Evolutionary conservation across 1,140 invertebrate species (phyloP), one percentile per base, ranked within the genome.

Genomic region (Neodiprion virginianus): DNA sequence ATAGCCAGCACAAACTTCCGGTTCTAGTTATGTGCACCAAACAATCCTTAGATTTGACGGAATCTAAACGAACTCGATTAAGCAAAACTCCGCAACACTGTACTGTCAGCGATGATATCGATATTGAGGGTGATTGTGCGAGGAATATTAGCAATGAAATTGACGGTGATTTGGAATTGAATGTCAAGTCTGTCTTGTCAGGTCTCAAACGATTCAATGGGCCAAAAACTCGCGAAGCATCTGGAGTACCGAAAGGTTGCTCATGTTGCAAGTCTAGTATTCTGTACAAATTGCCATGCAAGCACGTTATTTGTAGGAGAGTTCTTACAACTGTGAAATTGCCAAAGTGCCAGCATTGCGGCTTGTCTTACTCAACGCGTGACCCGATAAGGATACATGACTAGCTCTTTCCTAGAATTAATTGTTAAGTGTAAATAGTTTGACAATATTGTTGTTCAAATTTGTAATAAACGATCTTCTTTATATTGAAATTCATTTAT

Each of bases 201-300:
- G 76, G 78, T 72, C 75, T 85, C 61, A 82, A 83, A 72, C 76
- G 74, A 40, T 85, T 82, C 53, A 72, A 69, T 68, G 72, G 50
- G 17, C 65, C 76, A 50, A 66, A 75, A 49, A 69, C 74, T 53
- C 1, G 28, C 7, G 72, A 28, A 61, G 72, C 61, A 69, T 10
- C 61, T n/a, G 0, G 21, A 7, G 67, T 40, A 73, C 48, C 72
- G 65, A 77, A 74, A 68, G 81, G 53, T 70, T 84, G 83, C 72
- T 50, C 76, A 23, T 90, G 89, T 78, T 84, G 83, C 73, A 48
- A 53, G 14, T 74, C 81, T 70, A 80, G 73, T 72, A 79, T 85
- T 72, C 77, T 88, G 73, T 90, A 89, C 79, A 81, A 77, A 76
- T 78, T 90, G 11, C 88, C 89, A 61, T 90, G 89, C 75, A 75